A percentile compares a stretch with the other conserved stretches of the same genome.
Evolutionary conservation across 2,797 vertebrate genomes (phyloP).

Genomic region (Lagorchestes hirsutus): DNA sequence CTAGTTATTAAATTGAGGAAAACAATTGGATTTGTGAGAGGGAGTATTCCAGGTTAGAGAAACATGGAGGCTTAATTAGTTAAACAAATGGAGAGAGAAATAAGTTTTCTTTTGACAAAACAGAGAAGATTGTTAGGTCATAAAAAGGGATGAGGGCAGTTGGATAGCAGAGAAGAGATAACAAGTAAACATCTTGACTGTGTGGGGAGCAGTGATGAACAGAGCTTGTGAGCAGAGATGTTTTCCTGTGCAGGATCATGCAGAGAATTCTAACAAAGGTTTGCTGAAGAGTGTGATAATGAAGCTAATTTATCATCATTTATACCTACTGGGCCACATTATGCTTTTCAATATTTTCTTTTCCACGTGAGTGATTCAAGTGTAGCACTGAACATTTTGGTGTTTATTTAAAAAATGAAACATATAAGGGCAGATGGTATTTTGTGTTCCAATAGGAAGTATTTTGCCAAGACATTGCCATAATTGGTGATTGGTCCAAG

Average conservation of each 20-base stretch:
- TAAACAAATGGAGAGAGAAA: background rate
- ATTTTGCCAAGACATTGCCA: background rate
- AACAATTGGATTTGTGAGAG: background rate
- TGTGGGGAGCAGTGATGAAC: background rate
- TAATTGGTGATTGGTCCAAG: background rate
- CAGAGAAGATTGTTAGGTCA: background rate
- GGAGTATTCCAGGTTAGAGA: background rate
- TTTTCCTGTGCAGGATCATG: background rate
- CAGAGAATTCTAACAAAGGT: background rate
- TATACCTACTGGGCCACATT: background rate
- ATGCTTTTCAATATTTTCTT: background rate
- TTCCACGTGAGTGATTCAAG: background rate
- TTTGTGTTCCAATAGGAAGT: background rate
- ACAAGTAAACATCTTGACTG: conserved; percentile 2
- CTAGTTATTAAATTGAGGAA: background rate
- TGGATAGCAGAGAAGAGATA: background rate
- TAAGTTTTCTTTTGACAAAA: background rate
- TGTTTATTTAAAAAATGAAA: background rate
- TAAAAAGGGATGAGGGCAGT: background rate
- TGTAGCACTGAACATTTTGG: background rate
- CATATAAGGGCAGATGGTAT: background rate
- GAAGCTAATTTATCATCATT: background rate
- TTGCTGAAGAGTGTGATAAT: background rate
- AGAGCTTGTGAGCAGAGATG: background rate
- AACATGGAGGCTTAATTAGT: background rate